Base-by-base conservation (phyloP, 2,888 invertebrate species). In the Drosophila austrosaltans region DNA sequence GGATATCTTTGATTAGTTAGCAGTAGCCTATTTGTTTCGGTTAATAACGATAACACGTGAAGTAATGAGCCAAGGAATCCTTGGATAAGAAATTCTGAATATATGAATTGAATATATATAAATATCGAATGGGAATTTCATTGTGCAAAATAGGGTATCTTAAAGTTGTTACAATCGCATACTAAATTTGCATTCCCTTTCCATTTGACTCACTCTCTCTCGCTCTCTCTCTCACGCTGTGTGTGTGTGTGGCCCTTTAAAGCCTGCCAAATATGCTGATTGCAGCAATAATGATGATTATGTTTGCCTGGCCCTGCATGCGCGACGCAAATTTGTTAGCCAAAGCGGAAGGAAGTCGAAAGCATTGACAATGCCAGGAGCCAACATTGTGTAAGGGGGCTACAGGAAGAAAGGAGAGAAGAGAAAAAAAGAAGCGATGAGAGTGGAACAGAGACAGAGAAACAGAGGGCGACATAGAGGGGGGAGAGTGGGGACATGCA, bases 271-370 rank as follows among this genome's bases (percentile, higher is more conserved):
- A 83, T 83, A 83, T 83, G 82, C 88, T 83, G 82, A 83, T 83
- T 83, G 82, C 80, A 73, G 89, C 82, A 83, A 83, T 83, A 83
- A 83, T 88, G 82, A 83, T 83, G 88, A 83, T 83, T 83, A 83
- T 86, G 88, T 88, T 88, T 82, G 86, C 82, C 78, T 71, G 61
- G 59, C 62, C 48, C 86, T 85, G 82, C 82, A 83, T 83, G 82
- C 83, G 82, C 86, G 75, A 76, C 83, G 87, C 88, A 88, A 83
- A 83, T 83, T 83, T 83, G 88, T 85, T 88, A 86, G 86, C 76
- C 82, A 79, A 79, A 79, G 82, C 82, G 82, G 82, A 83, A 83
- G 82, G 82, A 83, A 83, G 82, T 83, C 80, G 86, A 82, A 74
- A 76, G 86, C 82, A 82, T 87, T 82, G 82, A 82, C 82, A 82